These are phyloP conservation scores for Luidia sarsii DNA, from an alignment of 53 echinoderm and acorn worm genomes.

Conservation along the genomic window DNA sequence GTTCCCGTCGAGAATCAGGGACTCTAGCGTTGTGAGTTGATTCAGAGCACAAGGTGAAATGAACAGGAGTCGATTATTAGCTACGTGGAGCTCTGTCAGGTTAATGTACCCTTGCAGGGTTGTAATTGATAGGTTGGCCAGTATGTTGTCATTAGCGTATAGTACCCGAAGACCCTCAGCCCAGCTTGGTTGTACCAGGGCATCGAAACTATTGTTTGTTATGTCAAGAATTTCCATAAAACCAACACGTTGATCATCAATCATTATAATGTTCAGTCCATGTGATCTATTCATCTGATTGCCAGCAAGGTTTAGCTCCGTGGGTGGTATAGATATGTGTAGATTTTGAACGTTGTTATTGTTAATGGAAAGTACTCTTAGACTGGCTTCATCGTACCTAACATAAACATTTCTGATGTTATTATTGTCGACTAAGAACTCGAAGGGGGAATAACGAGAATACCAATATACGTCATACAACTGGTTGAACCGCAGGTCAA, in stretches of 20 bases:
- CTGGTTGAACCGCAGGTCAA: neutral
- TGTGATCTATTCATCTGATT: too few relatives aligned
- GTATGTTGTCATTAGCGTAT: slow-evolving; percentile 20
- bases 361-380: neutral
- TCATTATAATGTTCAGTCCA: neutral
- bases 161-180: slow-evolving; percentile 25
- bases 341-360: neutral
- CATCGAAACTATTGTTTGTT: slow-evolving; percentile 18
- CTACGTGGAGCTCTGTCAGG: slow-evolving; percentile 28
- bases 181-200: slow-evolving; percentile 2
- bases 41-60: neutral
- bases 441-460: too few relatives aligned
- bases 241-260: neutral
- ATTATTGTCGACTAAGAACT: slow-evolving; percentile 25
- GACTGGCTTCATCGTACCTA: too few relatives aligned
- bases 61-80: neutral
- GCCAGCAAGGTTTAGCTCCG: neutral
- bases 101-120: slow-evolving; percentile 16
- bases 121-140: too few relatives aligned
- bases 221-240: slow-evolving; percentile 1
- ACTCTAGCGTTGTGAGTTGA: neutral
- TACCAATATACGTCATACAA: neutral
- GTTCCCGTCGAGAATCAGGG: slow-evolving; percentile 15
- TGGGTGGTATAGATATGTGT: neutral
- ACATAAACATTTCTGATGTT: neutral